Evolutionary conservation across 2,113 vertebrate genomes (phyloP).

Genomic region (Reinhardtius hippoglossoides): DNA sequence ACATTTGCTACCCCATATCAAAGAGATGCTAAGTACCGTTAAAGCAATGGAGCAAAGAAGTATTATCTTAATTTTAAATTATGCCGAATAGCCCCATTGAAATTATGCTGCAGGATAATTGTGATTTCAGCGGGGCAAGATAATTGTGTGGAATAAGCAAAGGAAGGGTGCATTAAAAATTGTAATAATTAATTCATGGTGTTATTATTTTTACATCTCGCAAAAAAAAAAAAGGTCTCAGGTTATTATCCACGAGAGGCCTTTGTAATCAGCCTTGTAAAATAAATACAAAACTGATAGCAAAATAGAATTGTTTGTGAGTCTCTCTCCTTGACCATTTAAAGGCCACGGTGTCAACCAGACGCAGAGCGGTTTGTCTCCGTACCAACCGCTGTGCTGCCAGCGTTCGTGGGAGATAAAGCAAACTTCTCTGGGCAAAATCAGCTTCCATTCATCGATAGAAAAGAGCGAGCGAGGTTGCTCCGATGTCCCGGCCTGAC

Average conservation of each 20-base stretch:
- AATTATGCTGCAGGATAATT: constrained; percentile 44
- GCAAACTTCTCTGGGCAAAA: constrained; percentile 7
- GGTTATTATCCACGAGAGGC: constrained; percentile 33
- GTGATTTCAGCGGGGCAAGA: constrained; percentile 34
- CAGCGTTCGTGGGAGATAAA: neutral
- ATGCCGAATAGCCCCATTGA: constrained; percentile 18
- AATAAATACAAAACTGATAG: constrained; percentile 8
- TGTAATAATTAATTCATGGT: constrained; percentile 42
- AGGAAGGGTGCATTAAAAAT: constrained; percentile 7
- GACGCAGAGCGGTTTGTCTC: no score
- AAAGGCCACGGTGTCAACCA: no score
- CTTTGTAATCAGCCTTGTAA: constrained; percentile 16
- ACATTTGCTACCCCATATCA: constrained; percentile 19
- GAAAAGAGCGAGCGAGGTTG: constrained; percentile 16
- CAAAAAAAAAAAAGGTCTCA: constrained; percentile 5
- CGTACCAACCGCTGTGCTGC: no score
- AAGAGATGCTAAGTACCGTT: constrained; percentile 31
- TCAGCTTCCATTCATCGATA: constrained; percentile 12
- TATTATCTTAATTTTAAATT: constrained; percentile 37
- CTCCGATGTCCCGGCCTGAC: constrained; percentile 19
- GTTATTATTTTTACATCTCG: constrained; percentile 37
- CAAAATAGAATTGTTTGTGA: constrained; percentile 17
- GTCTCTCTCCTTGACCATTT: neutral
- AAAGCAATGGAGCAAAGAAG: constrained; percentile 18
- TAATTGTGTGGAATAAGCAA: constrained; percentile 35